phyloP scores from a whole-genome alignment of 2,888 invertebrate species.

The Muscina levida region DNA sequence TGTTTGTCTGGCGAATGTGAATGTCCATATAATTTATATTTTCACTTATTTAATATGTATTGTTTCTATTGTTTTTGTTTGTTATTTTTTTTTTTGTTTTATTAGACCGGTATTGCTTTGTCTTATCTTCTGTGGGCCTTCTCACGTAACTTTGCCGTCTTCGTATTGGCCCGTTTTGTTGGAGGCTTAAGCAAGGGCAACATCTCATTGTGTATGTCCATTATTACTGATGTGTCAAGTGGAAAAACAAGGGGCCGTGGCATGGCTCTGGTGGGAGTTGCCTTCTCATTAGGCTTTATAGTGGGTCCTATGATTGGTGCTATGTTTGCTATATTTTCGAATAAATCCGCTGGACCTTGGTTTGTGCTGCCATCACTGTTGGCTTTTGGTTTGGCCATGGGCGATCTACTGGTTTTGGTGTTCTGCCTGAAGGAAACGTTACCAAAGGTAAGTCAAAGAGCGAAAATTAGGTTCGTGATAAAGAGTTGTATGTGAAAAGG shows the following conservation, averaged over 20 bases:
- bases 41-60: slow-evolving; percentile 2
- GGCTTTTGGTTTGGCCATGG: slow-evolving; percentile 86
- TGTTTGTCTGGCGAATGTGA: background rate
- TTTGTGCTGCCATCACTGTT: slow-evolving; percentile 90
- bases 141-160: slow-evolving; percentile 92
- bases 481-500: slow-evolving; percentile 7
- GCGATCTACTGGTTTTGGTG: slow-evolving; percentile 88
- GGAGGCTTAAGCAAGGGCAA: slow-evolving; percentile 98
- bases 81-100: slow-evolving; percentile 20
- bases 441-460: slow-evolving; percentile 82
- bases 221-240: slow-evolving; percentile 94
- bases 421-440: slow-evolving; percentile 91
- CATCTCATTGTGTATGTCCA: slow-evolving; percentile 95
- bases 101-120: slow-evolving; percentile 89
- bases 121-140: slow-evolving; percentile 95
- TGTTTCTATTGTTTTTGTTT: slow-evolving; percentile 4
- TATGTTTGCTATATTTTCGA: slow-evolving; percentile 87
- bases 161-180: slow-evolving; percentile 94
- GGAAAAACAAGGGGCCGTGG: slow-evolving; percentile 92
- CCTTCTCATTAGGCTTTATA: slow-evolving; percentile 98
- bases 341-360: slow-evolving; percentile 85
- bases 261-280: slow-evolving; percentile 98
- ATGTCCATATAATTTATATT: slow-evolving; percentile 9
- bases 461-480: slow-evolving; percentile 38
- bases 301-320: slow-evolving; percentile 97